phyloP scores from a whole-genome alignment of 2,113 vertebrate genomes.

The Channa maculata region DNA sequence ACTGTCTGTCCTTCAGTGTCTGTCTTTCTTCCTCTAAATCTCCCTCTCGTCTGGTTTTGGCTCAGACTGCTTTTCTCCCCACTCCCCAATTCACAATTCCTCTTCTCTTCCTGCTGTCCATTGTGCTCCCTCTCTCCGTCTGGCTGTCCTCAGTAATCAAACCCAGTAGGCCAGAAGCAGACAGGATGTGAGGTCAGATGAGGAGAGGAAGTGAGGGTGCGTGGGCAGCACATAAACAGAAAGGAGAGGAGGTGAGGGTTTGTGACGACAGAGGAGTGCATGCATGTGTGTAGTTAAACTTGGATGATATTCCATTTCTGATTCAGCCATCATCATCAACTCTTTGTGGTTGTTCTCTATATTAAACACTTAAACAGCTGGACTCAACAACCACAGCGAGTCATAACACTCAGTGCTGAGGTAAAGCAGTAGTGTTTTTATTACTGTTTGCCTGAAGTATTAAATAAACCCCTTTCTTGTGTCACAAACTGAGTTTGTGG shows the following conservation, averaged over 20 bases:
- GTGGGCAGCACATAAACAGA: slow-evolving; percentile 59
- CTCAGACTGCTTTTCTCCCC: not conserved
- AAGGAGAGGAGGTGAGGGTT: slow-evolving; percentile 42
- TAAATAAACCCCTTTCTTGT: slow-evolving; percentile 24
- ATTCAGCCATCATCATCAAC: slow-evolving; percentile 45
- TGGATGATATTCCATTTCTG: slow-evolving; percentile 42
- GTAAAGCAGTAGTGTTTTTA: slow-evolving; percentile 46
- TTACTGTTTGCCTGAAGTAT: slow-evolving; percentile 39
- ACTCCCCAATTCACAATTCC: slow-evolving; percentile 31
- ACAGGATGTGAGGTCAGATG: slow-evolving; percentile 76
- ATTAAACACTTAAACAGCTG: slow-evolving; percentile 71
- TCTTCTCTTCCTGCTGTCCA: slow-evolving; percentile 52
- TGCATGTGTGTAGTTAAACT: slow-evolving; percentile 25
- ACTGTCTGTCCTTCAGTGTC: slow-evolving; percentile 39
- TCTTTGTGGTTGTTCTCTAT: slow-evolving; percentile 51
- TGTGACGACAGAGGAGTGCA: slow-evolving; percentile 30
- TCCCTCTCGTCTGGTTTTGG: slow-evolving; percentile 32
- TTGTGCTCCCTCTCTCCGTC: slow-evolving; percentile 49
- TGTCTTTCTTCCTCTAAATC: slow-evolving; percentile 50
- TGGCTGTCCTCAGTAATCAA: slow-evolving; percentile 73
- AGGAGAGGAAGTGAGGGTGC: slow-evolving; percentile 68
- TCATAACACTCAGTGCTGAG: slow-evolving; percentile 44
- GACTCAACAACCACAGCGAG: slow-evolving; percentile 42
- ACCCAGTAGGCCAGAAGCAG: slow-evolving; percentile 69
- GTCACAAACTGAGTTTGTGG: slow-evolving; percentile 13